Evolutionary conservation across 2,797 vertebrate genomes (phyloP).

Genomic region (Petrocephalus sullivani): DNA sequence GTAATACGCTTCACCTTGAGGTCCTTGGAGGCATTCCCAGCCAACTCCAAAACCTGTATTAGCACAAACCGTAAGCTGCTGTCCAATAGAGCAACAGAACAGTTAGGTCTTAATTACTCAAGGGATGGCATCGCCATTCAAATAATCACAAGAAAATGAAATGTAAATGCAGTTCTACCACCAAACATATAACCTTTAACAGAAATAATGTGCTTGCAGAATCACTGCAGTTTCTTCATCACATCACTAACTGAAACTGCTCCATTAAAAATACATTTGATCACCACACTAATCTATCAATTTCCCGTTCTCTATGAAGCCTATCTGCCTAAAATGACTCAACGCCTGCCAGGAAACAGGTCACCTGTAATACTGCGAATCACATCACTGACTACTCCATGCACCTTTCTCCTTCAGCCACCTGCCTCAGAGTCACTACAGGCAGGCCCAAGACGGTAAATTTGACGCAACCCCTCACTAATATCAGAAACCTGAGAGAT

Average conservation of each 20-base stretch:
- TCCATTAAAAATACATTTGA: not conserved
- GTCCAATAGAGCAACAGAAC: not conserved
- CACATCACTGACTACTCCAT: not conserved
- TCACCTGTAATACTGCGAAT: not conserved
- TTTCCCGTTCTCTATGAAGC: not conserved
- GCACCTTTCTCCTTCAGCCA: not conserved
- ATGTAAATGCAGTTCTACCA: not conserved
- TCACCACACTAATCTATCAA: not conserved
- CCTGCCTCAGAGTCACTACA: not conserved
- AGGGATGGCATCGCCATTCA: not conserved
- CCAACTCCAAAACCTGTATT: constrained; percentile 68
- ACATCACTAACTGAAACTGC: not conserved
- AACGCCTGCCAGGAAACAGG: not conserved
- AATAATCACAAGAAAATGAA: not conserved
- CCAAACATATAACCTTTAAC: not conserved
- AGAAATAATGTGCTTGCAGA: not conserved
- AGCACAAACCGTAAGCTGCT: constrained; percentile 9
- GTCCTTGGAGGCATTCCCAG: constrained; percentile 73
- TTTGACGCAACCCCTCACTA: not conserved
- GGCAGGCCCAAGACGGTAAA: not conserved
- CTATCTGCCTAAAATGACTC: not conserved
- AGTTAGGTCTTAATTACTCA: not conserved
- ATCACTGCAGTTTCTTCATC: not conserved
- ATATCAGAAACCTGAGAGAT: not conserved
- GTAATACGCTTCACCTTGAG: constrained; percentile 74